These are phyloP conservation scores for Steinernema khuongi DNA, from an alignment of 1,140 invertebrate genomes.

Conservation along the genomic window DNA sequence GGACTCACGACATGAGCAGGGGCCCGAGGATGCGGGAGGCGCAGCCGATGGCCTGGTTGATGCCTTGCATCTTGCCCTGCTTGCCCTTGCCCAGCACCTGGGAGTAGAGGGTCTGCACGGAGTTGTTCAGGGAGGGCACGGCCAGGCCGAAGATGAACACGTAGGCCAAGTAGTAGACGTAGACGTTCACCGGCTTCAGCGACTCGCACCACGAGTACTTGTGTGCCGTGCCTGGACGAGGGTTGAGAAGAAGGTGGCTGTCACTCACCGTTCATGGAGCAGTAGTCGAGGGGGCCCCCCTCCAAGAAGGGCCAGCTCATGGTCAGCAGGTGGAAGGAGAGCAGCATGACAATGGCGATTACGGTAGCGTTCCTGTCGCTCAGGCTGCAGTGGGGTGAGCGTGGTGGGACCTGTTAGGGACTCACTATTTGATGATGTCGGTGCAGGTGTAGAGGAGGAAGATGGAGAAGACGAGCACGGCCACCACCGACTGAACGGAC, in stretches of 20 bases:
- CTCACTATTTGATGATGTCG: conserved; percentile 41
- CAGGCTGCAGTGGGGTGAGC: conserved; percentile 27
- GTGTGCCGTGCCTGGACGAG: neutral
- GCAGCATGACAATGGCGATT: conserved; percentile 33
- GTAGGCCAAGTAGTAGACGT: conserved; percentile 42
- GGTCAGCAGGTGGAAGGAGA: conserved; percentile 42
- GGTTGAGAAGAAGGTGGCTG: neutral
- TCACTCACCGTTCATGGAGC: neutral
- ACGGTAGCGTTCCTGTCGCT: conserved; percentile 42
- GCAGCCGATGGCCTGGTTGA: conserved; percentile 45
- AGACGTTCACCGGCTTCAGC: conserved; percentile 41
- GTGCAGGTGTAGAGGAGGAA: conserved; percentile 44
- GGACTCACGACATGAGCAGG: conserved; percentile 44
- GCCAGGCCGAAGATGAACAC: conserved; percentile 39
- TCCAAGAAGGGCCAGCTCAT: conserved; percentile 45
- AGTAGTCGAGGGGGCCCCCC: conserved; percentile 19
- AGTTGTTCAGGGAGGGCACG: conserved; percentile 43
- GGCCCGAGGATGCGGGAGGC: conserved; percentile 44
- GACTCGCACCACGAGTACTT: conserved; percentile 40
- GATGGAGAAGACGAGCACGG: conserved; percentile 37
- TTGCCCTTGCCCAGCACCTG: conserved; percentile 39
- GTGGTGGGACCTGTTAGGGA: neutral
- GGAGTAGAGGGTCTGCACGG: conserved; percentile 44
- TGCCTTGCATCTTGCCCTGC: conserved; percentile 44
- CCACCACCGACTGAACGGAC: conserved; percentile 33